These are phyloP conservation scores for Mesopsocus fuscifrons DNA, from an alignment of 2,888 invertebrate genomes.

Conservation along the genomic window DNA sequence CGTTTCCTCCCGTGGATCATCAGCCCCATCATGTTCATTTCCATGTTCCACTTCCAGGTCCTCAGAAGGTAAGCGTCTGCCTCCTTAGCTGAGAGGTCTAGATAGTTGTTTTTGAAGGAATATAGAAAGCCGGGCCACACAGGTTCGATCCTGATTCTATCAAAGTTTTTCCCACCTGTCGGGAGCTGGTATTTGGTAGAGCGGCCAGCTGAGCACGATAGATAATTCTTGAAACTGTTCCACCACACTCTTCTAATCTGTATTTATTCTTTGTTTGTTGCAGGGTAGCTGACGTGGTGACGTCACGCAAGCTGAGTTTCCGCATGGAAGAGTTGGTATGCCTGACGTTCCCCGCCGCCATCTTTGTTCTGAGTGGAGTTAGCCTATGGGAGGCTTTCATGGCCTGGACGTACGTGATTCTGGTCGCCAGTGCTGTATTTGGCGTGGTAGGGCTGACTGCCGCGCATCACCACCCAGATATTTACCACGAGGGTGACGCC, in stretches of 20 bases:
- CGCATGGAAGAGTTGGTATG: conserved; percentile 18
- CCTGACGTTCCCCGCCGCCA: conserved; percentile 13
- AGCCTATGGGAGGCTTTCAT: conserved; percentile 23
- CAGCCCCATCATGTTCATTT: conserved; percentile 28
- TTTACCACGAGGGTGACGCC: conserved; percentile 60
- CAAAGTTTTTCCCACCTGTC: too few species aligned
- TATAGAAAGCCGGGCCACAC: too few species aligned
- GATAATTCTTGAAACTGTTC: too few species aligned
- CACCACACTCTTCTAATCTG: not conserved
- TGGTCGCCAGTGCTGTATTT: conserved; percentile 39
- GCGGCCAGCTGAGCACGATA: too few species aligned
- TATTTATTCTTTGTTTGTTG: not conserved
- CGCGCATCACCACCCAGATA: conserved; percentile 60
- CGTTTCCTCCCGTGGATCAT: conserved; percentile 34
- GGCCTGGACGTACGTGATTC: conserved; percentile 35
- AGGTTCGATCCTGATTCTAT: too few species aligned
- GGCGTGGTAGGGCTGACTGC: conserved; percentile 45
- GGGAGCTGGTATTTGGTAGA: too few species aligned
- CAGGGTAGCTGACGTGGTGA: not conserved
- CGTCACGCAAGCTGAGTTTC: conserved; percentile 11
- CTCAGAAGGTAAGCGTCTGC: conserved; percentile 30
- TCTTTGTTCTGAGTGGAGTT: conserved; percentile 15
- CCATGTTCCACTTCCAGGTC: conserved; percentile 24
- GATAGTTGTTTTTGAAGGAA: too few species aligned
- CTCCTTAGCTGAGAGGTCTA: too few species aligned